These are phyloP conservation scores for Myotis vivesi DNA, from an alignment of 2,797 vertebrate genomes.

Conservation along the genomic window DNA sequence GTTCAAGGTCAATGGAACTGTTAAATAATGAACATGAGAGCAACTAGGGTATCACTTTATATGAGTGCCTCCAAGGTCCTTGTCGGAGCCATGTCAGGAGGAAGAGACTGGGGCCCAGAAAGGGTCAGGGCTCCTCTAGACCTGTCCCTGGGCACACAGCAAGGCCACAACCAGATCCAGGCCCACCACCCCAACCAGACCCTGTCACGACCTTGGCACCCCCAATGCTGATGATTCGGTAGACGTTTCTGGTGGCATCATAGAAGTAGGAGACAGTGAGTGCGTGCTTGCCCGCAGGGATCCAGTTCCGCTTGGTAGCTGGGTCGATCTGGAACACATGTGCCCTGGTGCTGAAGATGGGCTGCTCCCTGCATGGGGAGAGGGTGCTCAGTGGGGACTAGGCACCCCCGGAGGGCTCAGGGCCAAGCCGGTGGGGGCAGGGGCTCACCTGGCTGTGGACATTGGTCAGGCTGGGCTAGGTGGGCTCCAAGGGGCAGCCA, in stretches of 20 bases:
- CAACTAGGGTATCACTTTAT: background rate
- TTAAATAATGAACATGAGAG: background rate
- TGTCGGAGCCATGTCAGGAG: background rate
- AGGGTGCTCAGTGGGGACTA: background rate
- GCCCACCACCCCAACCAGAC: background rate
- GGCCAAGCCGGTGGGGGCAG: fast-evolving
- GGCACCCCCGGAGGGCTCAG: background rate
- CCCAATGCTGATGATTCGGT: slow-evolving; percentile 96
- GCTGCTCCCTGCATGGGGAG: slow-evolving; percentile 90
- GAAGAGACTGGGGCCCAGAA: background rate
- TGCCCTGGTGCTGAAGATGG: slow-evolving; percentile 95
- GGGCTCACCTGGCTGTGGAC: slow-evolving; percentile 80
- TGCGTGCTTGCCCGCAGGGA: slow-evolving; percentile 95
- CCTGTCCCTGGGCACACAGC: background rate
- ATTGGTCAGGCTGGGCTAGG: slow-evolving; percentile 77
- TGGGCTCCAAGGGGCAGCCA: slow-evolving; percentile 11
- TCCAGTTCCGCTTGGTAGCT: slow-evolving; percentile 96
- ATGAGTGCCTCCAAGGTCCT: background rate
- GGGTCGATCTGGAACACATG: slow-evolving; percentile 99
- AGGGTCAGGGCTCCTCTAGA: background rate
- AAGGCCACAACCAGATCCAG: background rate
- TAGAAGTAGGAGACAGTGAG: slow-evolving; percentile 96
- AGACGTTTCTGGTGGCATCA: slow-evolving; percentile 92
- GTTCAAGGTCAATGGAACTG: background rate
- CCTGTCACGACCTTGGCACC: slow-evolving; percentile 80